Evolutionary conservation across 2,888 invertebrate species (phyloP).

Genomic region (Patella ulyssiponensis): DNA sequence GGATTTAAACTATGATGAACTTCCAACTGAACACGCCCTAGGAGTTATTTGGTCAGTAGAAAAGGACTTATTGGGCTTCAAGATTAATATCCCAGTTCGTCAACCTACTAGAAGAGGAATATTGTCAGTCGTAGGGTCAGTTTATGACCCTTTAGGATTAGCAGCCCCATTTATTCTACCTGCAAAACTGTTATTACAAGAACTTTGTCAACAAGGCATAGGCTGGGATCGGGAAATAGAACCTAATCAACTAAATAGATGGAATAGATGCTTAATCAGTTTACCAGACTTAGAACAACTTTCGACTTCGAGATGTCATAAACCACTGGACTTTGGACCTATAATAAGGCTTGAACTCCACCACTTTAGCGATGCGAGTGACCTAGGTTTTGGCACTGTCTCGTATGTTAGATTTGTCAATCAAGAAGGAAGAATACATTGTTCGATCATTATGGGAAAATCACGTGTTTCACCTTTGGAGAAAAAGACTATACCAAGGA

Average conservation of each 20-base stretch:
- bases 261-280: slow-evolving; percentile 12
- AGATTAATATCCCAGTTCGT: no score
- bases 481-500: slow-evolving; percentile 27
- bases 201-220: not conserved
- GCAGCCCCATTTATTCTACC: no score
- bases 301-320: slow-evolving; percentile 3
- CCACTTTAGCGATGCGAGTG: slow-evolving; percentile 36
- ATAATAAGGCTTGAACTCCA: slow-evolving; percentile 25
- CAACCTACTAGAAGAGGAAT: no score
- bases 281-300: slow-evolving; percentile 10
- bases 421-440: slow-evolving; percentile 25
- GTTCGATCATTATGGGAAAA: slow-evolving; percentile 31
- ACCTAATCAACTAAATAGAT: not conserved
- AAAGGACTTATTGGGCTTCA: no score
- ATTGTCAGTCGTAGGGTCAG: no score
- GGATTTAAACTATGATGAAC: no score
- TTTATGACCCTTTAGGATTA: no score
- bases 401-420: slow-evolving; percentile 22
- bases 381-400: slow-evolving; percentile 13
- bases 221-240: not conserved
- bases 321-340: slow-evolving; percentile 8
- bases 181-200: no score
- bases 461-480: slow-evolving; percentile 32
- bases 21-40: no score
- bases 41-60: no score